Conservation (phyloP, 2,888 invertebrate genomes). For the Drosophila austrosaltans region DNA sequence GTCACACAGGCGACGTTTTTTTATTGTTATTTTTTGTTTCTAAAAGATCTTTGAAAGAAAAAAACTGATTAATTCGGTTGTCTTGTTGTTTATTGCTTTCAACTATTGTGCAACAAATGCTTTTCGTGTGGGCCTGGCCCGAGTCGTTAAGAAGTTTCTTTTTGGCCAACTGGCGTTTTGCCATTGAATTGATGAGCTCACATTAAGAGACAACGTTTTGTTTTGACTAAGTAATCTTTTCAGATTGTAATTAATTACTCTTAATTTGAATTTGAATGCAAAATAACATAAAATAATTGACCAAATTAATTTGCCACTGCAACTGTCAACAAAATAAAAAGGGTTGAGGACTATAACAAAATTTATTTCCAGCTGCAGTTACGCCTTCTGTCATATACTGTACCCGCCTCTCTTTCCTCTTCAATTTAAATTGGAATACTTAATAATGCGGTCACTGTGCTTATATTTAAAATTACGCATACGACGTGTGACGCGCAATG, state of each 20-base stretch:
- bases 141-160: constrained; percentile 29
- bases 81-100: constrained; percentile 15
- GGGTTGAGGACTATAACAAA: constrained; percentile 27
- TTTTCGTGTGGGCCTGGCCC: constrained; percentile 30
- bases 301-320: constrained; percentile 33
- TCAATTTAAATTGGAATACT: constrained; percentile 43
- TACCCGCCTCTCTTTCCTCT: background rate
- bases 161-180: constrained; percentile 37
- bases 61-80: constrained; percentile 28
- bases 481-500: constrained; percentile 47
- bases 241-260: constrained; percentile 49
- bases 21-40: background rate
- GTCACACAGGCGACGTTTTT: constrained; percentile 14
- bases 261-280: constrained; percentile 56
- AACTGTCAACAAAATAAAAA: constrained; percentile 51
- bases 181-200: constrained; percentile 63
- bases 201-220: constrained; percentile 62
- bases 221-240: constrained; percentile 60
- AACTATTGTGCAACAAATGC: constrained; percentile 10
- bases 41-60: constrained; percentile 1
- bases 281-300: constrained; percentile 22
- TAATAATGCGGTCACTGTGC: constrained; percentile 43
- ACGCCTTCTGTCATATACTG: background rate
- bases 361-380: constrained; percentile 15
- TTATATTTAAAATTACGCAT: constrained; percentile 52